These are phyloP conservation scores for Haliaeetus leucogaster DNA, from an alignment of 2,113 vertebrate genomes.

Conservation along the genomic window DNA sequence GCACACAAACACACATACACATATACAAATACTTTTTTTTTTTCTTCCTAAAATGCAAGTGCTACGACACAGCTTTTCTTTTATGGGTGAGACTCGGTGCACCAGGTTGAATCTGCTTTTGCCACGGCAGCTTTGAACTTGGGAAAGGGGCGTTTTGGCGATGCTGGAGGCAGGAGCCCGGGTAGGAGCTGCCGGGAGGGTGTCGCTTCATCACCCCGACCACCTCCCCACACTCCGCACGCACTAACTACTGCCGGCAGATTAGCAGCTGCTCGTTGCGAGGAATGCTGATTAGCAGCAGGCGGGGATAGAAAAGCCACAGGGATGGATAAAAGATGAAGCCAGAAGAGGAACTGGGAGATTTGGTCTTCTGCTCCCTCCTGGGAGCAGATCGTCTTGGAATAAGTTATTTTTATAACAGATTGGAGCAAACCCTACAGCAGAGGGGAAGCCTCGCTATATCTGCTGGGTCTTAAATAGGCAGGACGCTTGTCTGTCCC, in stretches of 20 bases:
- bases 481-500: background rate
- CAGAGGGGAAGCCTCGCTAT: background rate
- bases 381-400: accelerated
- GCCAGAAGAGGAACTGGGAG: slow-evolving; percentile 19
- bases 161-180: background rate
- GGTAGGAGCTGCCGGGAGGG: background rate
- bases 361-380: slow-evolving; percentile 1
- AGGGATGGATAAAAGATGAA: slow-evolving; percentile 44
- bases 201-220: background rate
- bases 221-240: background rate
- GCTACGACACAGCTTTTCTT: background rate
- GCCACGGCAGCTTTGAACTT: accelerated
- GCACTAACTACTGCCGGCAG: background rate
- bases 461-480: background rate
- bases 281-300: slow-evolving; percentile 57
- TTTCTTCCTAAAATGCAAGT: background rate
- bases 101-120: background rate
- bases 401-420: background rate
- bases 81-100: too few species aligned
- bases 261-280: slow-evolving; percentile 39
- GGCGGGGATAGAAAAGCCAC: slow-evolving; percentile 39
- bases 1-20: slow-evolving; percentile 5
- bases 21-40: background rate
- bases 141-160: background rate
- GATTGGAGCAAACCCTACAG: background rate